A percentile compares a stretch with the other conserved stretches of the same genome.
Evolutionary conservation across 2,113 vertebrate genomes (phyloP).

Genomic region (Perca schrenkii): DNA sequence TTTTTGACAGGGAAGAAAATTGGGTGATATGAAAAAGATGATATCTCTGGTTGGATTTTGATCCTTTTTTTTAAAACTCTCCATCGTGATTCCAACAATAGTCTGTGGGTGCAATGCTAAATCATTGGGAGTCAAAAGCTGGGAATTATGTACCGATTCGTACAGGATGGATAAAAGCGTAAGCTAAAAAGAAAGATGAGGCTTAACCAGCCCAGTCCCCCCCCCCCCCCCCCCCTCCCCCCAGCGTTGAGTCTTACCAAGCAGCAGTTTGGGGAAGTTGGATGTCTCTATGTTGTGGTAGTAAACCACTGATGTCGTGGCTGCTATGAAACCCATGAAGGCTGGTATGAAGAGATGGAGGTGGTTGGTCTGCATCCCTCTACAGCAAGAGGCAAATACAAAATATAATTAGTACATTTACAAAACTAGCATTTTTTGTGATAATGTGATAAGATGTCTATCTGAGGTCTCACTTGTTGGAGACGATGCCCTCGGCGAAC

Average conservation of each 20-base stretch:
- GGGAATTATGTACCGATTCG: not conserved
- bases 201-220: not conserved
- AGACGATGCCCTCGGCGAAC: conserved; percentile 96
- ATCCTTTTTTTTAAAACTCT: too few species aligned
- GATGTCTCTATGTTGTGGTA: conserved; percentile 99
- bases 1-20: too few species aligned
- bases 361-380: conserved; percentile 86
- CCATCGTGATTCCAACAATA: too few species aligned
- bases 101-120: too few species aligned
- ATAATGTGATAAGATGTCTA: not conserved
- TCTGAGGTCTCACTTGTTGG: conserved; percentile 87
- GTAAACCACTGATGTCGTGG: conserved; percentile 96
- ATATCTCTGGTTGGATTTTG: too few species aligned
- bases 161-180: not conserved
- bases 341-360: conserved; percentile 96
- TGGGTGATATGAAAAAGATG: too few species aligned
- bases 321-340: conserved; percentile 96
- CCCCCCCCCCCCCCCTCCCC: too few species aligned
- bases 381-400: conserved; percentile 60
- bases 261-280: conserved; percentile 96
- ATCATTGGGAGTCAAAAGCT: not conserved
- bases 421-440: too few species aligned
- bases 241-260: conserved; percentile 85
- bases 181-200: too few species aligned
- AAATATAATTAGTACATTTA: not conserved